Evolutionary conservation across 2,888 invertebrate genomes (phyloP), one percentile per base, ranked within the genome.

Genomic region (Nephrocerus scutellatus): DNA sequence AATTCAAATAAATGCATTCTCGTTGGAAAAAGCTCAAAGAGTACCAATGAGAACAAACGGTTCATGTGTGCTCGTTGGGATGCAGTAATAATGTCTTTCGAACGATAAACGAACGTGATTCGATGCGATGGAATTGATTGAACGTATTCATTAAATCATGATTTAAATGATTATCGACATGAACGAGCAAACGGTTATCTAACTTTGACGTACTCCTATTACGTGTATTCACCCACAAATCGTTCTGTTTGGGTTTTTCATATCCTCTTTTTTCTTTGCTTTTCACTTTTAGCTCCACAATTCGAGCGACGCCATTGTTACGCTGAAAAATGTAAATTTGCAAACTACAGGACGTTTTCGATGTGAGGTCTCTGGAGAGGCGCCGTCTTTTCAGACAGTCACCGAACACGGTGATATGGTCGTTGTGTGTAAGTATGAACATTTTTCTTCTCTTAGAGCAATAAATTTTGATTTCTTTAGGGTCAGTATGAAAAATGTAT

Each of bases 351-450:
- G 82, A 34, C 66, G 75, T 43, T 81, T 80, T 66, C 73, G 79
- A 46, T 81, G 81, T 60, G 80, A 81, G 60, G 80, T 81, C 49
- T 80, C 80, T 39, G 80, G 78, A 25, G 80, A 82, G 60, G 80
- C 80, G 30, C 81, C 82, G 30, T 76, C 74, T 47, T 82, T 82
- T 62, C 76, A 79, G 62, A 81, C 80, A 37, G 79, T 81, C 51
- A 75, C 75, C 30, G 78, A 79, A 56, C 75, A 76, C 55, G 75
- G 76, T 49, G 75, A 77, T 55, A 80, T 81, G 78, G 71, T 71
- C 53, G 79, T 81, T 56, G 80, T 80, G 43, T 79, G 80, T 81
- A 70, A 77, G 78, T 75, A 60, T 50, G n/a, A n/a, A n/a, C n/a
- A n/a, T n/a, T n/a, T n/a, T n/a, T n/a, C n/a, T n/a, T n/a, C n/a